These are phyloP conservation scores for Acleris holmiana DNA, from an alignment of 2,888 invertebrate species.

Conservation along the genomic window DNA sequence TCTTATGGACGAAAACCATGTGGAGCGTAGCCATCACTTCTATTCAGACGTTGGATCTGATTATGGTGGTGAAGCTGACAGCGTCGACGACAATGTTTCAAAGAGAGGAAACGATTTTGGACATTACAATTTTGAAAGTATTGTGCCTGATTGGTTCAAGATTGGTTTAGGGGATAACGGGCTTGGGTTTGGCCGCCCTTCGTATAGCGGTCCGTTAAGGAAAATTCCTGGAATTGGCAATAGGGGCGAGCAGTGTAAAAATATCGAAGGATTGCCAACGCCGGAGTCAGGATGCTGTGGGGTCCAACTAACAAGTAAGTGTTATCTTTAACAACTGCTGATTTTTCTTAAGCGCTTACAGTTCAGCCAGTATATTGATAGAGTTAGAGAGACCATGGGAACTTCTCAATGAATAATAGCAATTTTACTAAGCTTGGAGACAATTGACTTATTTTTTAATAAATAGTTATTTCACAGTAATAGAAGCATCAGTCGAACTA, in stretches of 20 bases:
- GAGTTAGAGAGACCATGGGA: no score
- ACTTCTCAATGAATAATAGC: no score
- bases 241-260: slow-evolving; percentile 6
- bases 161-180: no score
- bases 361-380: no score
- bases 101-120: not conserved
- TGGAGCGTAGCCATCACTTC: slow-evolving; percentile 15
- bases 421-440: no score
- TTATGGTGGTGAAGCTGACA: not conserved
- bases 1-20: slow-evolving; percentile 9
- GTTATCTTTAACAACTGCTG: no score
- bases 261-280: slow-evolving; percentile 19
- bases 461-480: no score
- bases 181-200: not conserved
- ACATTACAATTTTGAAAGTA: not conserved
- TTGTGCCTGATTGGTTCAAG: slow-evolving; percentile 1
- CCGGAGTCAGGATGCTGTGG: slow-evolving; percentile 35
- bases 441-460: no score
- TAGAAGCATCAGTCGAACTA: no score
- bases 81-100: slow-evolving; percentile 5
- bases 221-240: not conserved
- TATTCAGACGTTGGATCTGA: slow-evolving; percentile 29
- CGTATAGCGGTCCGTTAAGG: not conserved
- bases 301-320: slow-evolving; percentile 24
- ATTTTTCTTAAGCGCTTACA: not conserved